Evolutionary conservation across 23 tunicate genomes (phyloP).

Genomic region (Styela clava): DNA sequence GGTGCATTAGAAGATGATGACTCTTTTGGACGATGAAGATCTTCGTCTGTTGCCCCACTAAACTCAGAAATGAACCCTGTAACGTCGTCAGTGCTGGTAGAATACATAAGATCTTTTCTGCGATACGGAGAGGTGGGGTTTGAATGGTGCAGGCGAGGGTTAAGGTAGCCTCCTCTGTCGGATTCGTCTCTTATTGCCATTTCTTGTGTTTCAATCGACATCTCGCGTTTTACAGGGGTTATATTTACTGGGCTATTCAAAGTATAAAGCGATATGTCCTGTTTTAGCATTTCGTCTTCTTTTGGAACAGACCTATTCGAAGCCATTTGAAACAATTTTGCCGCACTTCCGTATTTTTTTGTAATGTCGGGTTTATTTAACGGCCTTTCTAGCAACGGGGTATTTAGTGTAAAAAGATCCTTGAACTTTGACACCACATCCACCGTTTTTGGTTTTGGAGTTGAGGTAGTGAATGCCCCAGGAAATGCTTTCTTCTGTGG

Average conservation of each 20-base stretch:
- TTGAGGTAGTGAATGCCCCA: not conserved
- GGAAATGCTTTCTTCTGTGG: not conserved
- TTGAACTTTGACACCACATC: not conserved
- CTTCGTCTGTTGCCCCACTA: not conserved
- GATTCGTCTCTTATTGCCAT: not conserved
- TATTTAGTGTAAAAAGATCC: not conserved
- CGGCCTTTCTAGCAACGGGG: not conserved
- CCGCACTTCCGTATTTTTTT: not conserved
- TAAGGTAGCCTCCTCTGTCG: not conserved
- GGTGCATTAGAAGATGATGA: conserved; percentile 8
- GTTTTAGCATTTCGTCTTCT: not conserved
- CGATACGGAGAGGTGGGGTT: conserved; percentile 9
- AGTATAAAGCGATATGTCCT: not conserved
- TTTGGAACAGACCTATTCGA: not conserved
- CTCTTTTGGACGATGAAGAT: not conserved
- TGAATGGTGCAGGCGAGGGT: not conserved
- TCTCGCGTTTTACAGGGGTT: not conserved
- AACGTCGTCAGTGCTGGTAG: not conserved
- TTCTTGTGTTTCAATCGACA: not conserved
- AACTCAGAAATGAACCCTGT: not conserved
- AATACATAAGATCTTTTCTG: not conserved
- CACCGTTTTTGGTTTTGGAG: not conserved
- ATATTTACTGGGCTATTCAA: not conserved
- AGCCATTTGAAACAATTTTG: conserved; percentile 17
- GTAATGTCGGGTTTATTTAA: not conserved